Evolutionary conservation across 2,888 invertebrate species (phyloP), one percentile per base, ranked within the genome.

Genomic region (Hirtodrosophila histrioides): DNA sequence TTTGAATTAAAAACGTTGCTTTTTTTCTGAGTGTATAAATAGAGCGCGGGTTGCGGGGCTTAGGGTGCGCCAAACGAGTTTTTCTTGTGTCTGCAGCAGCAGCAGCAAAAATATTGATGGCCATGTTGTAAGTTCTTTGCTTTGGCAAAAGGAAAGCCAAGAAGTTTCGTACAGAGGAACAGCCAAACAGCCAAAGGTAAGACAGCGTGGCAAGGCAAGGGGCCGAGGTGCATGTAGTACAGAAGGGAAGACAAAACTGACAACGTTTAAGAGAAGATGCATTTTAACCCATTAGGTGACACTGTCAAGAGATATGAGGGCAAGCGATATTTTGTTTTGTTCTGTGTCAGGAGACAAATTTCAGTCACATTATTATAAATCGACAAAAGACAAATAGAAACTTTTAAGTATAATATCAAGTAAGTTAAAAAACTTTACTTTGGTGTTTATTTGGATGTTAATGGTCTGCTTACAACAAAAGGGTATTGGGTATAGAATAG

Each of bases 1-100:
- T 17, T 17, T 17, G 17, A 17, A 17, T 17, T 17, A 17, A 17
- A 2, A 17, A 17, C 17, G 1, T 1, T 2, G 17, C 17, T 17
- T 17, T 17, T 17, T 27, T 6, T 27, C 6, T 27, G 6, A 27
- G 27, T 27, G 27, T 27, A 27, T 4, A 4, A n/a, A 17, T n/a
- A n/a, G 31, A 4, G 11, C n/a, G 24, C 40, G 4, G 29, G 27
- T 27, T 5, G 41, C 23, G 36, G 40, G 37, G 37, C 44, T 40
- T 61, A 35, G 77, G 85, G 73, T 72, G 85, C 81, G 65, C 81
- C 85, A 71, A 80, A 87, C 79, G 50, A 51, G 87, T 84, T 79
- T 61, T 45, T 44, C 36, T 39, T 69, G 46, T 65, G 71, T 60
- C 64, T 60, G 46, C 57, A 36, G 17, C 17, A 17, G 17, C 17